These are phyloP conservation scores for Drosophila suzukii DNA, from an alignment of 1,140 invertebrate species.

Conservation along the genomic window DNA sequence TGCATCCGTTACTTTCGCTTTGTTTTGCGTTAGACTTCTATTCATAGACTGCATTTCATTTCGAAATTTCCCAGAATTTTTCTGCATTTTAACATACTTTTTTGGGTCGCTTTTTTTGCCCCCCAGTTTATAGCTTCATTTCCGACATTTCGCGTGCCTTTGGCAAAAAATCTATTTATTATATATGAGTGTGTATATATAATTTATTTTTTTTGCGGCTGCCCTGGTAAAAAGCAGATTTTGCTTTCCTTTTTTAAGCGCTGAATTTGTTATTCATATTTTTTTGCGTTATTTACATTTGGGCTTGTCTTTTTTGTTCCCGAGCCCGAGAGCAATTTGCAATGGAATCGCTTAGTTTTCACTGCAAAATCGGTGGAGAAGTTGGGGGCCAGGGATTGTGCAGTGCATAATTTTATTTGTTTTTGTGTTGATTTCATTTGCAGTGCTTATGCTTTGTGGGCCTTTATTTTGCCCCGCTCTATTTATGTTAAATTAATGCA, in stretches of 20 bases:
- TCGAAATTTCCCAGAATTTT: constrained; percentile 41
- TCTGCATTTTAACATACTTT: constrained; percentile 33
- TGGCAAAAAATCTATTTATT: constrained; percentile 67
- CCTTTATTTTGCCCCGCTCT: constrained; percentile 32
- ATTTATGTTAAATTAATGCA: constrained; percentile 72
- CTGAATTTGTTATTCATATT: constrained; percentile 59
- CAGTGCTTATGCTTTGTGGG: constrained; percentile 49
- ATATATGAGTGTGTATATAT: constrained; percentile 37
- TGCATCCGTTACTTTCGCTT: constrained; percentile 60
- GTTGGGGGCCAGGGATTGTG: constrained; percentile 10
- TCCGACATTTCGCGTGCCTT: constrained; percentile 60
- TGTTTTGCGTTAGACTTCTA: constrained; percentile 48
- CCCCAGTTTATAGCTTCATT: constrained; percentile 68
- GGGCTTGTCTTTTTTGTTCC: constrained; percentile 22
- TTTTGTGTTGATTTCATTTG: constrained; percentile 64
- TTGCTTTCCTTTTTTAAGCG: constrained; percentile 45
- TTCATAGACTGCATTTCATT: constrained; percentile 64
- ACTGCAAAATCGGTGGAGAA: constrained; percentile 40
- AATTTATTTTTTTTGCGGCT: constrained; percentile 24
- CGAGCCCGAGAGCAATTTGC: constrained; percentile 41
- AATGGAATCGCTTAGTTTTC: constrained; percentile 64
- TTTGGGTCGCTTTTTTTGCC: background rate
- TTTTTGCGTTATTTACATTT: constrained; percentile 63
- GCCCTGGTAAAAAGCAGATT: constrained; percentile 60
- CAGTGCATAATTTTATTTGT: constrained; percentile 69